Base-by-base conservation (phyloP, 2,113 vertebrate species). In the Pedetes capensis region DNA sequence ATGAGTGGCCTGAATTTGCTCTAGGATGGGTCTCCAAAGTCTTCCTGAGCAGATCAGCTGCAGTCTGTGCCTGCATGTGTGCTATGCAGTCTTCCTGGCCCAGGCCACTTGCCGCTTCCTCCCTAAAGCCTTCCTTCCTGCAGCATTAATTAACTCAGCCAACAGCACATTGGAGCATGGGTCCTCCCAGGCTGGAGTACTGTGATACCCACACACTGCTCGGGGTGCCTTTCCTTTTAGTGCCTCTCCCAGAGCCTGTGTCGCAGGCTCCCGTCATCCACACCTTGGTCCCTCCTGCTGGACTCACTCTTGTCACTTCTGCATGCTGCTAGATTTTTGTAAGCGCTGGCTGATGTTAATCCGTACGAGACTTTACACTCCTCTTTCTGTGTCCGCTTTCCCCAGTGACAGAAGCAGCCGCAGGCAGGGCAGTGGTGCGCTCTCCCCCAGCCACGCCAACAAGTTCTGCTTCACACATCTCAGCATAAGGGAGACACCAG, bases 121-220 rank as follows among this genome's bases (percentile, higher is more conserved):
- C 13, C 39, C 51, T 44, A 37, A 32, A 63, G 20, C 20, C 49
- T 57, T 66, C 53, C 34, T 2, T 29, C 2, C 0, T 64, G 59
- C 49, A 91, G 63, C 53, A 84, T 91, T 16, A 49, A 59, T 64
- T 51, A 66, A 37, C 37, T 80, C 23, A 8, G 4, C 42, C 2
- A 34, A 37, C 47, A 81, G 6, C 1, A 1, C 3, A 23, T 2
- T 42, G 3, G 32, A 64, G 6, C 3, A 32, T 47, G 29, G 13
- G 22, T 53, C 55, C 7, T 57, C 9, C 55, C 10, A 4, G 5
- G 34, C 10, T 8, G 23, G 5, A 63, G 34, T 17, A 49, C 17
- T 4, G 3, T 32, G 8, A 1, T 23, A 8, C 9, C n/a, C 9
- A 2, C 8, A 1, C 0, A 8, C 8, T 47, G 49, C 20, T 25